Conservation (phyloP, 2,888 invertebrate genomes). For the Melitaea athalia region DNA sequence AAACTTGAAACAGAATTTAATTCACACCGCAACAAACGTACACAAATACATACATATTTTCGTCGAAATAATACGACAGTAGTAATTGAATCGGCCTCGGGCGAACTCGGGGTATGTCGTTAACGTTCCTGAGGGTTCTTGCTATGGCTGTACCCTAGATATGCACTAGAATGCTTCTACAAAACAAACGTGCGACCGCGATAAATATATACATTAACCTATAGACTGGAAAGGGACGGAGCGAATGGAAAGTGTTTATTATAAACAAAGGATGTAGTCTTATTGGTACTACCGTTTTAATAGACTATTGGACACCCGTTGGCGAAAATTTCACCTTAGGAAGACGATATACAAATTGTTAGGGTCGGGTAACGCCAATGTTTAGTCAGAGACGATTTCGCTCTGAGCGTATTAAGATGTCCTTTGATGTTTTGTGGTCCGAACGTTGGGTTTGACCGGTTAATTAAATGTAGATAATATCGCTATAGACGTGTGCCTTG, state of each 20-base stretch:
- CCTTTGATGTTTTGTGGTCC: constrained; percentile 77
- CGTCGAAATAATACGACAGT: constrained; percentile 80
- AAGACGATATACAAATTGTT: constrained; percentile 66
- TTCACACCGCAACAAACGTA: constrained; percentile 73
- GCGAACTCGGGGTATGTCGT: constrained; percentile 76
- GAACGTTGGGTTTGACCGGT: constrained; percentile 66
- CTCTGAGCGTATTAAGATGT: constrained; percentile 77
- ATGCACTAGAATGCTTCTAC: constrained; percentile 76
- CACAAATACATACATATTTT: constrained; percentile 80
- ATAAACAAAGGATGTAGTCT: constrained; percentile 81
- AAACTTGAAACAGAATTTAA: constrained; percentile 77
- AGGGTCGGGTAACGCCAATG: constrained; percentile 64
- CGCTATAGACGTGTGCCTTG: constrained; percentile 57
- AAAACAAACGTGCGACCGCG: constrained; percentile 65
- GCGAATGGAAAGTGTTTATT: constrained; percentile 76
- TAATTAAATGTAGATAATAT: constrained; percentile 71
- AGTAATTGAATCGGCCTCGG: constrained; percentile 82
- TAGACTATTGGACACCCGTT: constrained; percentile 73
- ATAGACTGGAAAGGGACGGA: constrained; percentile 49
- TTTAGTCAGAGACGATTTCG: constrained; percentile 69
- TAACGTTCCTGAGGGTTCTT: constrained; percentile 78
- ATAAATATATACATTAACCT: constrained; percentile 40
- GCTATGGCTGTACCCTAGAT: constrained; percentile 65
- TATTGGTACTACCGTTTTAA: constrained; percentile 73
- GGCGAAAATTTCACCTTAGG: constrained; percentile 63